These are phyloP conservation scores for Ceratina japonica DNA, from an alignment of 1,140 invertebrate species.

Conservation along the genomic window DNA sequence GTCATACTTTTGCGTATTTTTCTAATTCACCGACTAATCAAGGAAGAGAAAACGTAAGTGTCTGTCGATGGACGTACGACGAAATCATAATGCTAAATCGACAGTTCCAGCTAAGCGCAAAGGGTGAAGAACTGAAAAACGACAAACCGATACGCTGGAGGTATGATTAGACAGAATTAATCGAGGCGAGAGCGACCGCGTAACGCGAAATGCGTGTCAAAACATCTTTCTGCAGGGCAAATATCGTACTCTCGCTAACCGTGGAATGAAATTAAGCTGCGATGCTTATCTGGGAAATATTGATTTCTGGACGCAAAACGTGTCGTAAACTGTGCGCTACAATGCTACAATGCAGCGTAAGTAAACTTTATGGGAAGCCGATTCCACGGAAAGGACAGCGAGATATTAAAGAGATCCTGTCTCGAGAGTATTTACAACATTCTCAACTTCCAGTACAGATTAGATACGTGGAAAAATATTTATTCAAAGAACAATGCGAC, in stretches of 20 bases:
- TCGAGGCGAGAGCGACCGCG: background rate
- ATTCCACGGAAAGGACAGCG: too few relatives aligned
- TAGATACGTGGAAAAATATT: background rate
- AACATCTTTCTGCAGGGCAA: background rate
- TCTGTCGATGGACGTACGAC: background rate
- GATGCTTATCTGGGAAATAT: conserved; percentile 53
- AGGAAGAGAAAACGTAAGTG: background rate
- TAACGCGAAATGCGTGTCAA: background rate
- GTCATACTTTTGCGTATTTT: conserved; percentile 11
- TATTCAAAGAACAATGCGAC: background rate
- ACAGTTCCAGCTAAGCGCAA: background rate
- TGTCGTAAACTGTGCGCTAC: conserved; percentile 18
- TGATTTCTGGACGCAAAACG: conserved; percentile 58
- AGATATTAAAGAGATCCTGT: background rate
- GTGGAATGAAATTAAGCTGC: conserved; percentile 14
- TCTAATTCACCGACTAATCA: background rate
- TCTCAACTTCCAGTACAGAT: too few relatives aligned
- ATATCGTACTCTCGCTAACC: background rate
- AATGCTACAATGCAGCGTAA: too few relatives aligned
- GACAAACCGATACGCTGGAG: too few relatives aligned
- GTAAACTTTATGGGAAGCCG: too few relatives aligned
- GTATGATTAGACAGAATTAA: too few relatives aligned
- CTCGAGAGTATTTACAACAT: background rate
- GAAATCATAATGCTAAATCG: conserved; percentile 6
- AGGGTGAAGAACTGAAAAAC: background rate